Conservation (phyloP, 92 coral and sea anemone genomes). For the Porites evermanni region DNA sequence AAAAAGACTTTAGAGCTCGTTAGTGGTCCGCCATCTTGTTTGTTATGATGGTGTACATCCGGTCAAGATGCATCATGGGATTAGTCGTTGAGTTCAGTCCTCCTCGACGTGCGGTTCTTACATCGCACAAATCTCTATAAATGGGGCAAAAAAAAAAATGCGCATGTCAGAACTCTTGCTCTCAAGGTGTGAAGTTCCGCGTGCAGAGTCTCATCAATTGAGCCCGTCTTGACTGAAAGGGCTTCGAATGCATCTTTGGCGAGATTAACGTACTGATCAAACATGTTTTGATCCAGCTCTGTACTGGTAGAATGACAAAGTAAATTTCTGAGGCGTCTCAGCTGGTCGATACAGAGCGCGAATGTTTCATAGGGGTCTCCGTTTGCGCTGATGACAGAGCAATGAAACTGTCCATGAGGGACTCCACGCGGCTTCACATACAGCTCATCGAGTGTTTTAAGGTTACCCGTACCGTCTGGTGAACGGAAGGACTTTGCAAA, state of each 20-base stretch:
- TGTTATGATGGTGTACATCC: too few species aligned
- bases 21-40: too few species aligned
- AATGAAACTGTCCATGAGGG: neutral
- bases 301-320: neutral
- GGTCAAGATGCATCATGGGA: too few species aligned
- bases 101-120: too few species aligned
- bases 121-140: too few species aligned
- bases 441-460: slow-evolving; percentile 5
- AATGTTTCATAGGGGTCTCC: neutral
- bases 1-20: too few species aligned
- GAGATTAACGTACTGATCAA: neutral
- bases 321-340: neutral
- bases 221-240: neutral
- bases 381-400: neutral
- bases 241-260: neutral
- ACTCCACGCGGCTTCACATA: slow-evolving; percentile 1
- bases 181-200: too few species aligned
- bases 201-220: neutral
- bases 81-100: too few species aligned
- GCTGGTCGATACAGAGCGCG: neutral
- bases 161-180: too few species aligned
- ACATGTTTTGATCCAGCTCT: neutral
- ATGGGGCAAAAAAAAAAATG: too few species aligned
- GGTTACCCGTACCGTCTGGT: neutral
- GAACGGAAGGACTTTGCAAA: neutral